These are phyloP conservation scores for Eledona agricola DNA, from an alignment of 2,888 invertebrate genomes.

Conservation along the genomic window DNA sequence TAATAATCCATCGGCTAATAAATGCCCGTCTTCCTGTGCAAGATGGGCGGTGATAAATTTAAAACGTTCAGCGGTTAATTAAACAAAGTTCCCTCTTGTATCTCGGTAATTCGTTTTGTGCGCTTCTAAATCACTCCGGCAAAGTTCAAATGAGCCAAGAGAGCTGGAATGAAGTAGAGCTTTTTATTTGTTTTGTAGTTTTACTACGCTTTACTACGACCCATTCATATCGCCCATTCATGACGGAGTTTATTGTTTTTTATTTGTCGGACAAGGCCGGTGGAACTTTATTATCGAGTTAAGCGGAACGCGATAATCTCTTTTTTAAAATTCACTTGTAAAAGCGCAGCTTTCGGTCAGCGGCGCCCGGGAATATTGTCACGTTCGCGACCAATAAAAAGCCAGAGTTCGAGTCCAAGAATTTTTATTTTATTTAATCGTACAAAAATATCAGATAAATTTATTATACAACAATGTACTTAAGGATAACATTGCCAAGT, in stretches of 20 bases:
- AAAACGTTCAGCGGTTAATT: slow-evolving; percentile 36
- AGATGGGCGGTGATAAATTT: slow-evolving; percentile 33
- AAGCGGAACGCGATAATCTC: slow-evolving; percentile 44
- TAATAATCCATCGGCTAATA: slow-evolving; percentile 9
- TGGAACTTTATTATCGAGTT: slow-evolving; percentile 48
- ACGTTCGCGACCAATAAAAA: slow-evolving; percentile 12
- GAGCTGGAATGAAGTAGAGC: slow-evolving; percentile 57
- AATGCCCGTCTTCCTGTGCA: slow-evolving; percentile 3
- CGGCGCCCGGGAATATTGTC: too few relatives aligned
- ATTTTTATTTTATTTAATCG: slow-evolving; percentile 53
- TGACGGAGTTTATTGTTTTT: slow-evolving; percentile 45
- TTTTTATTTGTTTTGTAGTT: slow-evolving; percentile 64
- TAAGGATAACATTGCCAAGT: slow-evolving; percentile 41
- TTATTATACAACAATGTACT: slow-evolving; percentile 48
- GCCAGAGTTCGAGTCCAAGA: slow-evolving; percentile 29
- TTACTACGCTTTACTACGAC: slow-evolving; percentile 61
- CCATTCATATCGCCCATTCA: slow-evolving; percentile 61
- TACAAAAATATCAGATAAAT: slow-evolving; percentile 54
- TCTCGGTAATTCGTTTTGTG: slow-evolving; percentile 37
- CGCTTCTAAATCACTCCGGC: slow-evolving; percentile 39
- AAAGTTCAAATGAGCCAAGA: slow-evolving; percentile 44
- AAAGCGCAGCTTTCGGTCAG: not conserved
- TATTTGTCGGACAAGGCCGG: slow-evolving; percentile 39
- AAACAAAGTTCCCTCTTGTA: slow-evolving; percentile 35
- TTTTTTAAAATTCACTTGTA: slow-evolving; percentile 35